Evolutionary conservation across 2,113 vertebrate species (phyloP).

Genomic region (Axis porcinus): DNA sequence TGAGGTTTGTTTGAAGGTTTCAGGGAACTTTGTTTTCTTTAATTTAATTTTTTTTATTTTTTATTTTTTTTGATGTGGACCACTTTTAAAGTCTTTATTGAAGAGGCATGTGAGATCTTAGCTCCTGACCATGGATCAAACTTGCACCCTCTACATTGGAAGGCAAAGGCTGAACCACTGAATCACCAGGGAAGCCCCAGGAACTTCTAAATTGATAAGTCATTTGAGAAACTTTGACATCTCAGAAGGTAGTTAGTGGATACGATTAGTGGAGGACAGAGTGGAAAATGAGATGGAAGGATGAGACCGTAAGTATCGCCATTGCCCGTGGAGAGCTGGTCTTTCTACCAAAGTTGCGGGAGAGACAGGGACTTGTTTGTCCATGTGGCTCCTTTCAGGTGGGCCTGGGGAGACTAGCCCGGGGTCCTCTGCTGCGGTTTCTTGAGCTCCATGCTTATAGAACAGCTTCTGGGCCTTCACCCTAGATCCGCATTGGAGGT

Average conservation of each 20-base stretch:
- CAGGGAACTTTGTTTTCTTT: background rate
- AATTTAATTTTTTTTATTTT: background rate
- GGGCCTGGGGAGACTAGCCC: background rate
- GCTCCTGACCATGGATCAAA: background rate
- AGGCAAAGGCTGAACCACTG: background rate
- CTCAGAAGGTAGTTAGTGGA: background rate
- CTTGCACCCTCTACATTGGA: background rate
- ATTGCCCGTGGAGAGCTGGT: background rate
- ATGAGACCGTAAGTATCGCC: accelerated
- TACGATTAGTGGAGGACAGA: background rate
- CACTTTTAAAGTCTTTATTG: background rate
- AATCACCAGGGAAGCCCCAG: background rate
- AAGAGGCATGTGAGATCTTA: background rate
- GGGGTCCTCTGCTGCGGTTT: background rate
- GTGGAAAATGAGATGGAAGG: background rate
- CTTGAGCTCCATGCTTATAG: background rate
- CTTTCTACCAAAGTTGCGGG: background rate
- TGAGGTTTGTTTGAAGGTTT: background rate
- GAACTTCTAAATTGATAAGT: background rate
- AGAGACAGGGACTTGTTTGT: background rate
- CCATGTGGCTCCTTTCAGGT: background rate
- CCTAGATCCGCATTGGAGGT: background rate
- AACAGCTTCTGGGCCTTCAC: background rate
- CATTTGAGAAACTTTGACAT: background rate
- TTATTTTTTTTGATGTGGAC: background rate